These are phyloP conservation scores for Calliphora vicina DNA, from an alignment of 1,140 invertebrate species.

Conservation along the genomic window DNA sequence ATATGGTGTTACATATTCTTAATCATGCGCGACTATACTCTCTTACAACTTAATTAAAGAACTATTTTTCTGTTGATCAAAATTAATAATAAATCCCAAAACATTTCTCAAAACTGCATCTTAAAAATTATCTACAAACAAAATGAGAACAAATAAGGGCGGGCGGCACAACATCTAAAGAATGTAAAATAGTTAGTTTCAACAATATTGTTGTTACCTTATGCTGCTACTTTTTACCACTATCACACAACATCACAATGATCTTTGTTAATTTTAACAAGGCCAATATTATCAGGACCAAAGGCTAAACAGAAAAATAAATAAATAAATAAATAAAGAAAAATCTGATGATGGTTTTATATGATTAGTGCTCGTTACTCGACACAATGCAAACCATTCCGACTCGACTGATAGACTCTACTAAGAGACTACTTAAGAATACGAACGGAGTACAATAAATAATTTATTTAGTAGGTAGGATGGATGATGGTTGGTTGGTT, in stretches of 20 bases:
- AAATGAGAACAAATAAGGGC: too few relatives aligned
- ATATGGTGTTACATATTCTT: too few relatives aligned
- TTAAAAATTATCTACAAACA: neutral
- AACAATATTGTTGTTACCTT: neutral
- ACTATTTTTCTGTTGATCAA: too few relatives aligned
- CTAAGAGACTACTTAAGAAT: too few relatives aligned
- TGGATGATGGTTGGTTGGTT: too few relatives aligned
- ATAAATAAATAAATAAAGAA: too few relatives aligned
- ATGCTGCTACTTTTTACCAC: neutral
- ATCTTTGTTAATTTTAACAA: conserved; percentile 1
- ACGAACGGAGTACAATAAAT: too few relatives aligned
- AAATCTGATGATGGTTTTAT: neutral
- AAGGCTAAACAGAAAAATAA: neutral
- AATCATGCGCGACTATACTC: too few relatives aligned
- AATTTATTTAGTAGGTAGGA: neutral
- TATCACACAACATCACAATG: neutral
- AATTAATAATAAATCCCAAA: too few relatives aligned
- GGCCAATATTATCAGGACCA: conserved; percentile 25
- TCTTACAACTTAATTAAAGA: too few relatives aligned
- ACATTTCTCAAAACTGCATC: too few relatives aligned
- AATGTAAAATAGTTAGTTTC: neutral
- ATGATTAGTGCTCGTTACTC: neutral
- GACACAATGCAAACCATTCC: neutral
- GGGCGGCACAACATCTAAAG: conserved; percentile 11
- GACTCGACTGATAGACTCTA: neutral